Evolutionary conservation across 2,888 invertebrate genomes (phyloP), one percentile per base, ranked within the genome.

Genomic region (Encarsia formosa): DNA sequence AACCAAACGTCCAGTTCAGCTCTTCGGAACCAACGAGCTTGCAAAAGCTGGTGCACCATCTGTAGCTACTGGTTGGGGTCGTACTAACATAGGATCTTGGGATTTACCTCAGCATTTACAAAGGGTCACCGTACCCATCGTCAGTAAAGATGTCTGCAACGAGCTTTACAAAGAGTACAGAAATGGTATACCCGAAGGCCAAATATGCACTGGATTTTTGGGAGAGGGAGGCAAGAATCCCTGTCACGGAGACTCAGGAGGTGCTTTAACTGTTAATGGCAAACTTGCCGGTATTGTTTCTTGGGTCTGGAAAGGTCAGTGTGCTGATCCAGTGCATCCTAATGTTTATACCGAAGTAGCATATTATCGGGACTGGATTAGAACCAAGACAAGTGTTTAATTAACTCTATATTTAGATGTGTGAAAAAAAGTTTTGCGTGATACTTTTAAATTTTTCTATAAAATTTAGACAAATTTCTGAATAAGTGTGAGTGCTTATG

Each of bases 251-350:
- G 79, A 79, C 59, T 78, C 78, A 22, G 79, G 79, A 1, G 79
- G 79, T 19, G 78, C 78, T 0, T 50, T 78, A 2, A 70, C 76
- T 1, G 58, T 73, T 50, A 61, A 73, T 3, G 72, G 72, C 8
- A 75, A 71, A 55, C 63, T 78, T 0, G 75, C 74, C 6, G 78
- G 78, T 0, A 65, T 79, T 0, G 77, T 78, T 0, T 78, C 79
- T 0, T 79, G 78, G 77, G 78, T 78, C 1, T 78, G 78, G 56
- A 78, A n/a, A n/a, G n/a, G n/a, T n/a, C n/a, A 78, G 16, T 79
- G 78, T 2, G 78, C 78, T 13, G 77, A 77, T 0, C 49, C 78
- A 2, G 69, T 75, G 2, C 58, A 71, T 52, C 63, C 75, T 2
- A 71, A 71, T 2, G 75, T 73, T 50, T 64, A 78, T 1, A 75